Evolutionary conservation across 2,888 invertebrate genomes (phyloP).

Genomic region (Dinocampus coccinellae): DNA sequence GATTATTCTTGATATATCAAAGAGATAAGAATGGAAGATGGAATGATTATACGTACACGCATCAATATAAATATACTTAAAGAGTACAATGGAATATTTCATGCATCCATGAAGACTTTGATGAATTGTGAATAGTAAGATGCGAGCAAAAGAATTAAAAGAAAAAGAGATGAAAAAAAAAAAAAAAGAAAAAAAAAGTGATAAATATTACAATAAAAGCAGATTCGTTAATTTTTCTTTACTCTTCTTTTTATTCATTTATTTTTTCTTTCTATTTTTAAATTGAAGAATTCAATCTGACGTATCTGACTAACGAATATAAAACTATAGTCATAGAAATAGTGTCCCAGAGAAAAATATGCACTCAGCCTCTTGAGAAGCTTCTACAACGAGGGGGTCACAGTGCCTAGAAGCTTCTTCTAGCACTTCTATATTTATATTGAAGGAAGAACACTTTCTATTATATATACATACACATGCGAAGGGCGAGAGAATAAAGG

Average conservation of each 20-base stretch:
- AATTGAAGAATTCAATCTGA: background rate
- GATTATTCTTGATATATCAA: slow-evolving; percentile 42
- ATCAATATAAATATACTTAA: slow-evolving; percentile 24
- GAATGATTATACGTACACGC: background rate
- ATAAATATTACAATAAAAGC: background rate
- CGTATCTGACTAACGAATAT: too few relatives aligned
- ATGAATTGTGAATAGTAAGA: background rate
- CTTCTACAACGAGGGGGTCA: too few relatives aligned
- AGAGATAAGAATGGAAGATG: slow-evolving; percentile 33
- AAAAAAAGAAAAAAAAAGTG: too few relatives aligned
- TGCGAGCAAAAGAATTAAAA: background rate
- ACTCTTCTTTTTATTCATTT: background rate
- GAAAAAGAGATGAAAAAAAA: too few relatives aligned
- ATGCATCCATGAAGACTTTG: background rate
- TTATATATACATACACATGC: too few relatives aligned
- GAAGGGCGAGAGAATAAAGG: too few relatives aligned
- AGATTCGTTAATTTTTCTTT: background rate
- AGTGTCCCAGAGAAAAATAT: background rate
- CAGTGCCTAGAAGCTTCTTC: too few relatives aligned
- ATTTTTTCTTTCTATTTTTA: too few relatives aligned
- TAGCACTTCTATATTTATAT: too few relatives aligned
- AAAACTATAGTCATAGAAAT: too few relatives aligned
- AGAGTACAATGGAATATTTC: slow-evolving; percentile 28
- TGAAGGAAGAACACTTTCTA: too few relatives aligned
- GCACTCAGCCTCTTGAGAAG: too few relatives aligned